Base-by-base conservation (phyloP, 2,113 vertebrate species). In the Myxocyprinus asiaticus region DNA sequence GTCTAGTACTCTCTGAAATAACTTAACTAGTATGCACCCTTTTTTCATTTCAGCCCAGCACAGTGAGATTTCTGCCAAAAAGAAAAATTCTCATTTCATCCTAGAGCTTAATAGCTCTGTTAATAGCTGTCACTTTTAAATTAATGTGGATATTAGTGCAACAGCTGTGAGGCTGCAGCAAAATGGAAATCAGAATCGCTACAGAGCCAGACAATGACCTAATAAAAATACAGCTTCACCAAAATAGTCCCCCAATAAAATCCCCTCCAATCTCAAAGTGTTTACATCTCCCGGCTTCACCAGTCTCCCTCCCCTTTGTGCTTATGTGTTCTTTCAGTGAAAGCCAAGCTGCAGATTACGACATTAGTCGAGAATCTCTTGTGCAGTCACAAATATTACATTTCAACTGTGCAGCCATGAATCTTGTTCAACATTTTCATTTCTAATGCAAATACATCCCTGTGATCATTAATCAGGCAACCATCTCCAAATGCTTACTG, bases 401-500 rank as follows among this genome's bases (percentile, higher is more conserved):
- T 85, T 82, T 78, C 81, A 59, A 76, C 76, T 65, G 76, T 67
- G n/a, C 22, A 45, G 84, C 86, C 84, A 85, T 89, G 88, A 83
- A 86, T 91, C 90, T 89, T 88, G 76, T 84, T 83, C 84, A 82
- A 91, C 84, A 81, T 89, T 92, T 92, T 91, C 91, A 92, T 92
- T 87, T 90, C 86, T 87, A 89, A 91, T 92, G 91, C 92, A 92
- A 93, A 94, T 93, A 88, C 87, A 86, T 88, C 87, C 85, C 87
- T 86, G 88, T 90, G 89, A 92, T 92, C 90, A 87, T 91, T 94
- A 89, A 93, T 92, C 90, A 92, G 89, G 82, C 88, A 89, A 88
- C 85, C 79, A 85, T 89, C 90, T 90, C 85, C 83, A 89, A 92
- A 91, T 86, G 88, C 87, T 90, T 89, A 87, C 90, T 82, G 89